Base-by-base conservation (phyloP, 2,797 vertebrate genomes). In the Apogon hyalosoma region DNA sequence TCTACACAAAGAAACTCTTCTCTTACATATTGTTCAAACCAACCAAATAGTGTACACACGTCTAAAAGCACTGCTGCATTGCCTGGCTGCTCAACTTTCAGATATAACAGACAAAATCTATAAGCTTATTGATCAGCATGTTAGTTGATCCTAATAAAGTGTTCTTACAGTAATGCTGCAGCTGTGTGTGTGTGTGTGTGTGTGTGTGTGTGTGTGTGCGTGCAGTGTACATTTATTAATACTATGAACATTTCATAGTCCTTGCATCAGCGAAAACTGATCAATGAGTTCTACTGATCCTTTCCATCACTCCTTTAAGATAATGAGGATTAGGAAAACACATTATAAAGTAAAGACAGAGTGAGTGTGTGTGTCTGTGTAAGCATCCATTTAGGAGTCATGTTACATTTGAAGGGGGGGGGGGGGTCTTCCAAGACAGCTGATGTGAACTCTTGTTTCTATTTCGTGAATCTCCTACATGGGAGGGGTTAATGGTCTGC, bases 401-500 rank as follows among this genome's bases (percentile, higher is more conserved):
- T 56, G 63, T 92, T 88, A 88, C 89, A 82, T 4, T 63, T 24
- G n/a, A n/a, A n/a, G n/a, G n/a, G 21, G 21, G 51, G 53, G 21
- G 31, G 33, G 24, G 42, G 47, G 16, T 4, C 13, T 18, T 62
- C n/a, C 62, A 24, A 64, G 50, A 63, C 74, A 42, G 59, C 61
- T 75, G 69, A 83, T 78, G 50, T 43, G 62, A 79, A 80, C 66
- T 89, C 69, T 24, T 63, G 49, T 79, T 76, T 84, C 85, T 78
- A 46, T 75, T 72, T 65, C 51, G 63, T 65, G 33, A 33, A 80
- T 57, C 69, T 73, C 9, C 7, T 39, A 48, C 47, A 40, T 24
- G 42, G 42, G 69, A 57, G 71, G 36, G 72, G 63, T 75, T 87
- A 87, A 88, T 86, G 85, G 80, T 80, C 58, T 83, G 42, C 48